phyloP scores from a whole-genome alignment of 1,140 invertebrate genomes.

The Geopemphigus sp. region DNA sequence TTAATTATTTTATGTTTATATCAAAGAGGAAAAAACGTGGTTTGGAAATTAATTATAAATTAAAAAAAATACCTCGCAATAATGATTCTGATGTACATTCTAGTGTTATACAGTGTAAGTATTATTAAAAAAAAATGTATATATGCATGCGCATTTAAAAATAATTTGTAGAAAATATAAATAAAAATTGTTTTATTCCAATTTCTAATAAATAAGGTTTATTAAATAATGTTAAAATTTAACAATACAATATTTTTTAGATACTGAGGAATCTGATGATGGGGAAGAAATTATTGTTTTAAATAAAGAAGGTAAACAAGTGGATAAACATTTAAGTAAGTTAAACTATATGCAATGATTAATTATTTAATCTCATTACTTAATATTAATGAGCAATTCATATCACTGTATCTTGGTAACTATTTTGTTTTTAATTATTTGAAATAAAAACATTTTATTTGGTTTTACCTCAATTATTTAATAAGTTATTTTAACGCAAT shows the following conservation, averaged over 20 bases:
- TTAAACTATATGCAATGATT: background rate
- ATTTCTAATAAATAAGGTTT: background rate
- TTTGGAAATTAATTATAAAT: background rate
- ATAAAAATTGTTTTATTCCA: too few species aligned
- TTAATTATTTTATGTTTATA: conserved; percentile 16
- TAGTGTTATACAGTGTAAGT: conserved; percentile 23
- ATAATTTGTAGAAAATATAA: too few species aligned
- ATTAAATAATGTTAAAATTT: conserved; percentile 1
- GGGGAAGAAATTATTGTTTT: conserved; percentile 40
- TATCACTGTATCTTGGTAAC: too few species aligned
- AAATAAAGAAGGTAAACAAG: conserved; percentile 47
- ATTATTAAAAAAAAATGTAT: background rate
- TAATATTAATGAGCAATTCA: too few species aligned
- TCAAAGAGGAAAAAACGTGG: background rate
- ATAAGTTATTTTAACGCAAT: background rate
- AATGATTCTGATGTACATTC: conserved; percentile 3
- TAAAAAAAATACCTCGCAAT: conserved; percentile 14
- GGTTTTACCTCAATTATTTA: too few species aligned
- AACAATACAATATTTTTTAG: background rate
- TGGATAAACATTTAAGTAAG: conserved; percentile 42
- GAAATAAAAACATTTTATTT: background rate
- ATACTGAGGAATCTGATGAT: conserved; percentile 32
- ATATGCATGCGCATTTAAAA: too few species aligned
- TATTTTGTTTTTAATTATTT: too few species aligned
- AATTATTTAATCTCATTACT: too few species aligned